phyloP scores from a whole-genome alignment of 2,888 invertebrate genomes.

The Phyllotreta striolata region DNA sequence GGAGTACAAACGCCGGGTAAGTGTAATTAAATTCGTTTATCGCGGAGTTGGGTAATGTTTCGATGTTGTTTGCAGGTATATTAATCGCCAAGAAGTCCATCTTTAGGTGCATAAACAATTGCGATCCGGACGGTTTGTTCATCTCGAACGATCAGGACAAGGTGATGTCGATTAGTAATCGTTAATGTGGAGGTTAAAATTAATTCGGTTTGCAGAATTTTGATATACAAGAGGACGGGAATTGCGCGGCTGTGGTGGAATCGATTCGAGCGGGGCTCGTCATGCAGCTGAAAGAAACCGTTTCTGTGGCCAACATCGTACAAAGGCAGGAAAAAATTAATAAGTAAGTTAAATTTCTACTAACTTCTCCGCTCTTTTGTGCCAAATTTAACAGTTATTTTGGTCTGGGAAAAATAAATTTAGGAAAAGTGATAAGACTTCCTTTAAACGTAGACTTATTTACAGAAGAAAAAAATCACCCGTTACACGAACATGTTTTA shows the following conservation, averaged over 20 bases:
- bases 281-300: constrained; percentile 84
- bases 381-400: too few species aligned
- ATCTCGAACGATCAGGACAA: constrained; percentile 57
- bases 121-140: constrained; percentile 58
- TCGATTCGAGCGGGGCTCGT: constrained; percentile 85
- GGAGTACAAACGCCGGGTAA: constrained; percentile 85
- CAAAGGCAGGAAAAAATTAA: constrained; percentile 76
- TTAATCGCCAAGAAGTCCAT: constrained; percentile 70
- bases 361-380: background rate
- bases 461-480: too few species aligned
- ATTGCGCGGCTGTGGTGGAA: constrained; percentile 80
- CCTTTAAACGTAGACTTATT: too few species aligned
- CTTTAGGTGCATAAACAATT: constrained; percentile 61
- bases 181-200: background rate
- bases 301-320: constrained; percentile 77
- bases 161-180: constrained; percentile 43
- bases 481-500: too few species aligned
- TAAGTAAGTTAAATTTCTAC: constrained; percentile 66
- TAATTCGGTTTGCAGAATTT: constrained; percentile 62
- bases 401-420: too few species aligned
- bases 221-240: constrained; percentile 76
- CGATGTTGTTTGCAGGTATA: constrained; percentile 61
- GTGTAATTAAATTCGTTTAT: too few species aligned
- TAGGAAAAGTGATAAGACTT: too few species aligned
- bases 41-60: constrained; percentile 1